Evolutionary conservation across 2,797 vertebrate species (phyloP), one percentile per base, ranked within the genome.

Genomic region (Chlorospingus semifuscus): DNA sequence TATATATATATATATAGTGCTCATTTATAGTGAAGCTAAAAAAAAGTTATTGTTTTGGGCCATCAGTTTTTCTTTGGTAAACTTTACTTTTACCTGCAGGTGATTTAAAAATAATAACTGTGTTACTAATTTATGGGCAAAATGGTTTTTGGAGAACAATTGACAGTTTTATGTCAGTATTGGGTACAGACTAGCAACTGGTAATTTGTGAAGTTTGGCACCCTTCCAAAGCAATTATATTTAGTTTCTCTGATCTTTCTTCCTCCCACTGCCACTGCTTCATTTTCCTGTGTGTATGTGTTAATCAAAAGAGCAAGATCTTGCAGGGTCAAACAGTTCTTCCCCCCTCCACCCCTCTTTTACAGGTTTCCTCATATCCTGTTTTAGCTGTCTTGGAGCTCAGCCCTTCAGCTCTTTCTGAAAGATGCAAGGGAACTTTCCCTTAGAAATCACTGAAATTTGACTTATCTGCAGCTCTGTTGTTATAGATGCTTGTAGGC

Each of bases 201-300:
- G 41, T 96, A 91, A 90, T 92, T 91, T 96, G 92, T 79, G 63
- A 94, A 90, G 56, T 79, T 9, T 74, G 95, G 87, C 80, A 57
- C 24, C 6, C 27, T 59, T 72, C 63, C 91, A 94, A 46, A 70
- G 64, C 60, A 94, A 79, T 96, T 94, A 70, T 4, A 57, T 78
- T 71, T 59, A 3, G 7, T 75, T 83, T 83, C 63, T 63, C 23
- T 72, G 56, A 24, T 85, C 59, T 82, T 82, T 84, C 34, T 91
- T 70, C 52, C 12, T 87, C 71, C 56, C 27, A 17, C 57, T 47
- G 29, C 63, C 24, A 32, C 44, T 14, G 15, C 49, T 85, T 86
- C 10, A 1, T 87, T 87, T 63, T 89, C 29, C 26, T 37, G 11
- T 29, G 42, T 57, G 12, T 53, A 24, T 30, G 15, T 2, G 2